Percentiles rank a stretch among this genome's conserved stretches.
These are phyloP conservation scores for Chiloscyllium plagiosum DNA, from an alignment of 2,113 vertebrate genomes.

Conservation along the genomic window DNA sequence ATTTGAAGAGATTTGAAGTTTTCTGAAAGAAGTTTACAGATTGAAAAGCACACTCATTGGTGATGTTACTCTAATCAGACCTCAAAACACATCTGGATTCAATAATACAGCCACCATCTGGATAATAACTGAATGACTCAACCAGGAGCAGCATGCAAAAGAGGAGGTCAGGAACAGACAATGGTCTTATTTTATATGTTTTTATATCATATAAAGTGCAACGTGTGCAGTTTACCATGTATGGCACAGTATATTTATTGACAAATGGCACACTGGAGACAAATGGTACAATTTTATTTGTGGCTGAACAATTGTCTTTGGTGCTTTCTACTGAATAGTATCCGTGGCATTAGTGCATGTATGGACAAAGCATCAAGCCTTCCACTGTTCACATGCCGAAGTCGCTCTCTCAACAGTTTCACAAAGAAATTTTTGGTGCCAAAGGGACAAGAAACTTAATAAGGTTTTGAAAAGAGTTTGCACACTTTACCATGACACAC, in stretches of 20 bases:
- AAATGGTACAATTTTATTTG: not conserved
- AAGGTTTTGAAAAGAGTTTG: not conserved
- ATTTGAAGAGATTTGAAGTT: not conserved
- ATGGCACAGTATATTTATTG: not conserved
- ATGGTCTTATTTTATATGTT: not conserved
- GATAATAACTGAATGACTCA: not conserved
- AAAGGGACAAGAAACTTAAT: constrained; percentile 1
- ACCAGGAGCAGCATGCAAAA: not conserved
- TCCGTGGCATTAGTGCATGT: not conserved
- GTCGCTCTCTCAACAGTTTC: not conserved
- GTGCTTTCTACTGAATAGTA: not conserved
- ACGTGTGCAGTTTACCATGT: not conserved
- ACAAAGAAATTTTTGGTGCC: constrained; percentile 1
- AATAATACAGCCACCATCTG: not conserved
- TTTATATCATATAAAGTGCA: constrained; percentile 2
- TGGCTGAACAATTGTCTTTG: not conserved
- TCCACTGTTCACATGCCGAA: not conserved
- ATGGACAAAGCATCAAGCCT: not conserved
- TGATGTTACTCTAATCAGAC: not conserved
- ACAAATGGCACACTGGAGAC: not conserved
- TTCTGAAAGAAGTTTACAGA: not conserved
- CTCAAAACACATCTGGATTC: not conserved
- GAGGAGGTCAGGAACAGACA: not conserved
- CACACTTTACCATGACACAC: not conserved
- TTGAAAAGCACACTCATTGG: not conserved